Evolutionary conservation across 1,140 invertebrate genomes (phyloP).

Genomic region (Drosophila pseudoananassae): DNA sequence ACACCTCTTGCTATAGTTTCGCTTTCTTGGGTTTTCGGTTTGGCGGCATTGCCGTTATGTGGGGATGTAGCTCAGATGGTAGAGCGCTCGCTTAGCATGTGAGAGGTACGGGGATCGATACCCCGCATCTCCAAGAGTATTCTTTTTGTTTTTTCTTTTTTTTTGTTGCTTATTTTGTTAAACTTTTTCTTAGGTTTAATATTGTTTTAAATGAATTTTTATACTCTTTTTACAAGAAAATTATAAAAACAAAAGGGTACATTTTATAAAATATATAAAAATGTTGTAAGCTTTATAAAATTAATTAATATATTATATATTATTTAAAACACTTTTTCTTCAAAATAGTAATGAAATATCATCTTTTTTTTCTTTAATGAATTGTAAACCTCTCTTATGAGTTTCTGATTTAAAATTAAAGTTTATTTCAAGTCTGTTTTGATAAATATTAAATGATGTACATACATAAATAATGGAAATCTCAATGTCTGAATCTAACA

Average conservation of each 20-base stretch:
- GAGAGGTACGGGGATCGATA: slow-evolving; percentile 93
- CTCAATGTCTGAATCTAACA: no score
- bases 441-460: no score
- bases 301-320: no score
- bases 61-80: slow-evolving; percentile 90
- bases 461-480: no score
- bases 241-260: no score
- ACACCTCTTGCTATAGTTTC: slow-evolving; percentile 16
- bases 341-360: no score
- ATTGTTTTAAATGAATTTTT: no score
- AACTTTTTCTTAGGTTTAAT: background rate
- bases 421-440: background rate
- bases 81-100: slow-evolving; percentile 94
- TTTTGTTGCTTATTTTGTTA: background rate
- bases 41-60: background rate
- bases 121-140: slow-evolving; percentile 86
- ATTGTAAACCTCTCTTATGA: no score
- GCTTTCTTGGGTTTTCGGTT: slow-evolving; percentile 13
- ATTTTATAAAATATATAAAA: background rate
- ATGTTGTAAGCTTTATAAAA: no score
- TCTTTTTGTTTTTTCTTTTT: slow-evolving; percentile 13
- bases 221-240: no score
- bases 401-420: background rate
- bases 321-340: no score
- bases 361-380: no score